Conservation (phyloP, 2,888 invertebrate genomes). For the Conops quadrifasciatus region DNA sequence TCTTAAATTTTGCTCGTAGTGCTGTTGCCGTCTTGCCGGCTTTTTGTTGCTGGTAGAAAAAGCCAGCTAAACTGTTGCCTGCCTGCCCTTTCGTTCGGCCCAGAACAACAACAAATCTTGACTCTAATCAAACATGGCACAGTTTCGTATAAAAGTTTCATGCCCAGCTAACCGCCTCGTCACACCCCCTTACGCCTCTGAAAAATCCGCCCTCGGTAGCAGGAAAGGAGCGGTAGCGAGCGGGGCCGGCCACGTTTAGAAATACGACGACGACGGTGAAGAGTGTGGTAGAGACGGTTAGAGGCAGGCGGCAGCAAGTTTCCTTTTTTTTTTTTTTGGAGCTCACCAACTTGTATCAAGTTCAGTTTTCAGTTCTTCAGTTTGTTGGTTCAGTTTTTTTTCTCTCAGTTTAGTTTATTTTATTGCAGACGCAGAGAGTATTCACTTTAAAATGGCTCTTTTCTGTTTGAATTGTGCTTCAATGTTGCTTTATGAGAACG, state of each 20-base stretch:
- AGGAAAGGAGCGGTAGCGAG: too few species aligned
- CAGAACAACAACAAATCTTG: not conserved
- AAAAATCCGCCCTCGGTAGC: too few species aligned
- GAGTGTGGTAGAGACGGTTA: not conserved
- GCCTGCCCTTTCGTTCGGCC: too few species aligned
- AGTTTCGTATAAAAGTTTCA: slow-evolving; percentile 12
- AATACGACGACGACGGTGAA: too few species aligned
- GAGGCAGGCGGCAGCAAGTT: not conserved
- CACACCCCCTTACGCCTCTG: too few species aligned
- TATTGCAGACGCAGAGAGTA: not conserved
- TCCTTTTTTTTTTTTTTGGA: not conserved
- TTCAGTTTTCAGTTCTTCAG: slow-evolving; percentile 16
- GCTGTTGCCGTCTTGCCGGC: too few species aligned
- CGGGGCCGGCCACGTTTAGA: too few species aligned
- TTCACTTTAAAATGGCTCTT: slow-evolving; percentile 35
- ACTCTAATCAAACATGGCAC: slow-evolving; percentile 22
- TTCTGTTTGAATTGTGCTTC: slow-evolving; percentile 25
- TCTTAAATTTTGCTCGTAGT: too few species aligned
- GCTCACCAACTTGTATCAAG: slow-evolving; percentile 6
- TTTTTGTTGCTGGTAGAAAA: too few species aligned
- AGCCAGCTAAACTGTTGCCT: too few species aligned
- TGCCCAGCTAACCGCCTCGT: not conserved
- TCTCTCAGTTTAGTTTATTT: not conserved
- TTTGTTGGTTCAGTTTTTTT: not conserved
- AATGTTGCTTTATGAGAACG: slow-evolving; percentile 24